These are phyloP conservation scores for Nebria salina DNA, from an alignment of 2,888 invertebrate genomes.

Conservation along the genomic window DNA sequence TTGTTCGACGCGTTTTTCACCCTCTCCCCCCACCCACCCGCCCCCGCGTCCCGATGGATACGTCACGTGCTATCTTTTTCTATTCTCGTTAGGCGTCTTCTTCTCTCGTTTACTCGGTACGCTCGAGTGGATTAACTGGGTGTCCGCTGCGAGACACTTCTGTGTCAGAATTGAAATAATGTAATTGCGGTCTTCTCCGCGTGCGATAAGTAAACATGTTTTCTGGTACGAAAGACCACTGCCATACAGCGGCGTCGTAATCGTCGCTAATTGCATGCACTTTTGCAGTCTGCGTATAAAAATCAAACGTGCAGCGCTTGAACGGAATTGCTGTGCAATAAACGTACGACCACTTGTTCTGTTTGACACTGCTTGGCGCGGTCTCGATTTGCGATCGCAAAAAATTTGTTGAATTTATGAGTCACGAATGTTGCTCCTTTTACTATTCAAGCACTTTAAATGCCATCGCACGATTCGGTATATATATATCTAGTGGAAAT, in stretches of 20 bases:
- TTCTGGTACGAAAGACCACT: neutral
- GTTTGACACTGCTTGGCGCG: too few species aligned
- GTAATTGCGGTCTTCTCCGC: slow-evolving; percentile 26
- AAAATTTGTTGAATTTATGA: too few species aligned
- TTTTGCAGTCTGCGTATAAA: too few species aligned
- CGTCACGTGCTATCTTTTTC: neutral
- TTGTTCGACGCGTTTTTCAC: slow-evolving; percentile 30
- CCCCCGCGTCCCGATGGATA: slow-evolving; percentile 6
- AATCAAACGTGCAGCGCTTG: too few species aligned
- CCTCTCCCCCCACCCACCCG: neutral
- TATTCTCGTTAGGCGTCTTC: neutral
- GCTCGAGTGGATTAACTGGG: neutral
- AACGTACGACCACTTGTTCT: too few species aligned
- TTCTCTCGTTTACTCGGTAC: neutral
- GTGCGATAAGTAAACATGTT: slow-evolving; percentile 18
- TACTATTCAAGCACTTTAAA: too few species aligned
- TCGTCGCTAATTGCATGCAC: too few species aligned
- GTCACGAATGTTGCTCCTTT: too few species aligned
- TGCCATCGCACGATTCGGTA: neutral
- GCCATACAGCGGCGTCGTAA: neutral
- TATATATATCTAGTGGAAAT: neutral
- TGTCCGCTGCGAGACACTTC: slow-evolving; percentile 1
- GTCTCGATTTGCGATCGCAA: too few species aligned
- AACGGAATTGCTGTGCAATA: too few species aligned
- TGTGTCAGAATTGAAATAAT: slow-evolving; percentile 25